phyloP scores from a whole-genome alignment of 2,797 vertebrate species.

The Xiphophorus birchmanni region DNA sequence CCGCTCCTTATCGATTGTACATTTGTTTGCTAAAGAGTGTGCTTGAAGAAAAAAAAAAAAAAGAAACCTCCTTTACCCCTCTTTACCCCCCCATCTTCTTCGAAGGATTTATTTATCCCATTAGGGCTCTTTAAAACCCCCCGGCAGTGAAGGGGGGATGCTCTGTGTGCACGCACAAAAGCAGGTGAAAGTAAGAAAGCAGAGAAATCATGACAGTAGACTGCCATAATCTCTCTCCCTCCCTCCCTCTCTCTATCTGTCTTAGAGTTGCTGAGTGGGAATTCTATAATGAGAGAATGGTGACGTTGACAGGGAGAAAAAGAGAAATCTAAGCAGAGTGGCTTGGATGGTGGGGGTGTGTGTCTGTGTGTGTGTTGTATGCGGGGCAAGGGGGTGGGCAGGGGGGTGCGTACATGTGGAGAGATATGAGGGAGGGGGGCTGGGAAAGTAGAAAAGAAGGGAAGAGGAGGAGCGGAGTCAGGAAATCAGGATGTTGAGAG shows the following conservation, averaged over 20 bases:
- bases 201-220: conserved; percentile 48
- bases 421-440: conserved; percentile 2
- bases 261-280: conserved; percentile 73
- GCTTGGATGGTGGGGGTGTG: conserved; percentile 1
- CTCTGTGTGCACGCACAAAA: conserved; percentile 37
- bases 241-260: conserved; percentile 18
- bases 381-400: neutral
- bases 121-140: conserved; percentile 43
- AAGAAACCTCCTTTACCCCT: neutral
- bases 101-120: conserved; percentile 62
- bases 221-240: conserved; percentile 43
- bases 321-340: conserved; percentile 70
- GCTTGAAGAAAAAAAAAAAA: conserved; percentile 27
- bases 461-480: conserved; percentile 53
- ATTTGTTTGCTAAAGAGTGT: conserved; percentile 62
- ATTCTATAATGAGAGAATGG: conserved; percentile 75
- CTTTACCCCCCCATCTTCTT: conserved; percentile 29
- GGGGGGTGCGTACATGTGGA: neutral
- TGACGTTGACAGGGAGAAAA: conserved; percentile 68
- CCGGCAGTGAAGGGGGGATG: neutral
- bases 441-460: conserved; percentile 34
- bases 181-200: conserved; percentile 48
- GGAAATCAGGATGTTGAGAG: conserved; percentile 65
- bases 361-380: neutral
- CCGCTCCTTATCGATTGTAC: conserved; percentile 63